Conservation (phyloP, 2,797 vertebrate genomes). For the Gobionotothen gibberifrons region DNA sequence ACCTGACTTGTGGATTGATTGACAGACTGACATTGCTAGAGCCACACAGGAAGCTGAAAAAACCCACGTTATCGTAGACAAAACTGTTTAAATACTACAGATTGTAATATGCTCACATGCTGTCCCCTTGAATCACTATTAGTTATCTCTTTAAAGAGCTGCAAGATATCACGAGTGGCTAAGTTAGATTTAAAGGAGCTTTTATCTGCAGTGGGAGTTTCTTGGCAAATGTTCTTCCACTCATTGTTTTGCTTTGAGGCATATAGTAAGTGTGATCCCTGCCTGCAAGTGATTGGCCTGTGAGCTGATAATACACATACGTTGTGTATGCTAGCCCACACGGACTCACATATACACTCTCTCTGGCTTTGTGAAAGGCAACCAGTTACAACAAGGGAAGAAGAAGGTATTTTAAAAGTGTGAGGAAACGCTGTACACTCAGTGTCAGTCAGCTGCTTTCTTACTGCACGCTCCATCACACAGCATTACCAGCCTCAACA, state of each 20-base stretch:
- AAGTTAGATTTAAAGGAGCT: conserved; percentile 33
- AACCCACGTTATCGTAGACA: not conserved
- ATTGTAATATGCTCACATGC: conserved; percentile 20
- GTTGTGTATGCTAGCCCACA: conserved; percentile 20
- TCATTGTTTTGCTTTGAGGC: conserved; percentile 28
- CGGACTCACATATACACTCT: conserved; percentile 16
- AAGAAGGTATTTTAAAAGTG: conserved; percentile 29
- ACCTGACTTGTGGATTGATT: not conserved
- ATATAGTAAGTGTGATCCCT: conserved; percentile 27
- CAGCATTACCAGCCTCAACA: conserved; percentile 46
- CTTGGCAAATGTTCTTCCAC: not conserved
- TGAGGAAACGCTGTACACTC: conserved; percentile 18
- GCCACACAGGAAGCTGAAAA: conserved; percentile 1
- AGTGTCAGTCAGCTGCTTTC: conserved; percentile 65
- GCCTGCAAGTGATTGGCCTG: not conserved
- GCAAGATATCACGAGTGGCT: conserved; percentile 11
- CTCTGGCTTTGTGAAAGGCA: conserved; percentile 24
- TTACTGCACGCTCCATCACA: conserved; percentile 46
- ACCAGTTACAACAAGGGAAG: conserved; percentile 17
- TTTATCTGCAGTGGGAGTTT: conserved; percentile 43
- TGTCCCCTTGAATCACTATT: not conserved
- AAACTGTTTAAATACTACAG: conserved; percentile 33
- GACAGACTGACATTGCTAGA: not conserved
- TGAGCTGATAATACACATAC: conserved; percentile 19
- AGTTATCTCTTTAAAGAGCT: conserved; percentile 24